Evolutionary conservation across 2,113 vertebrate genomes (phyloP), one percentile per base, ranked within the genome.

Genomic region (Sebastes fasciatus): DNA sequence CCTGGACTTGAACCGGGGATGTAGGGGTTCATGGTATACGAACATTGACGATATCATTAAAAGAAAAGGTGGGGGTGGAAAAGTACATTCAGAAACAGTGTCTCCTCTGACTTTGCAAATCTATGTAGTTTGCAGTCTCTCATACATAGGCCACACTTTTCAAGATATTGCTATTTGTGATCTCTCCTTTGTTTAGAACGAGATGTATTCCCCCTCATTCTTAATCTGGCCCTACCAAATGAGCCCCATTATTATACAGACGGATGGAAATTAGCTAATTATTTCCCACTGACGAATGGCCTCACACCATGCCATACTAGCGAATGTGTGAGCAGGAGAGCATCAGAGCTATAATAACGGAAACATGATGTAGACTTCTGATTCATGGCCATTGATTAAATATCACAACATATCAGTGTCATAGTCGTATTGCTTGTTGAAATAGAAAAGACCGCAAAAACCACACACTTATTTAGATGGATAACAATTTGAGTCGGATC

Each of bases 201-300:
- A 91, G 80, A 85, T 82, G 72, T 46, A 84, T 79, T 81, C 76
- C 73, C 69, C 49, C 55, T 58, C 42, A 62, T 79, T 91, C 71
- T 90, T 83, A 86, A 85, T 89, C 74, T 89, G 16, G 16, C 26
- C 61, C 78, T 55, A 68, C 75, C 71, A 87, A 92, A 92, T 87
- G 62, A 92, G 75, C 75, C 83, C 66, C 82, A 89, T 92, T 93
- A 92, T 85, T 77, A 92, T 84, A 88, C 85, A 90, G 83, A 84
- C 4, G 14, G 83, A 89, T 89, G 79, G 61, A 91, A 90, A 92
- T 92, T 81, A 88, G 73, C 86, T 92, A 84, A 92, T 92, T 91
- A 86, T 86, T 92, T 90, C 86, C 74, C 83, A 34, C 61, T 45
- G 57, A 60, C 74, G 84, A 84, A 89, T 83, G 69, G 54, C 69